Base-by-base conservation (phyloP, 2,888 invertebrate species). In the Meandrusa payeni region DNA sequence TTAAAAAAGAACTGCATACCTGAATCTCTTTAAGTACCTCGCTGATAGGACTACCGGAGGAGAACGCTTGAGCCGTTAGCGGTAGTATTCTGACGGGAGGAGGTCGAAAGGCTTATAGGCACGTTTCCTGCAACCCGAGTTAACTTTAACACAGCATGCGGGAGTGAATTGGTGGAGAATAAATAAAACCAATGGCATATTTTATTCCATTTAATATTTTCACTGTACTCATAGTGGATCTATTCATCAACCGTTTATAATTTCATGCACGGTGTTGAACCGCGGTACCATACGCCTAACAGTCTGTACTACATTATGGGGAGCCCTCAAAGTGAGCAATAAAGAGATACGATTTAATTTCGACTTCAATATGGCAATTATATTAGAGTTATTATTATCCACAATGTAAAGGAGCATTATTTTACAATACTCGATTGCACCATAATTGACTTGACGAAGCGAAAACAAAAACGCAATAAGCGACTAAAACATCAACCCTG, bases 211-310 rank as follows among this genome's bases (percentile, higher is more conserved):
- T 82, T 85, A 85, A 80, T 72, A 72, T 77, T 78, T 76, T 81
- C 79, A 79, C 76, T 80, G 82, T 86, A 86, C 77, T 78, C 83
- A 78, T 86, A 86, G 73, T 76, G 75, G 78, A 72, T 74, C 80
- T 83, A 72, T 66, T 76, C 75, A 78, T 76, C 81, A 82, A 83
- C 76, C 74, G 71, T 79, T 82, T 80, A 80, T 76, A 71, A 75
- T 69, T 72, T 71, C 70, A 78, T 61, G 75, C 72, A 75, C 72
- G 64, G 68, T 68, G 66, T 54, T 72, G 73, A 71, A 69, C 68
- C 74, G 65, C 64, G 62, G 60, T 61, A 60, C 55, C 54, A 62
- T 53, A 56, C 69, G 69, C 68, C 72, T 46, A n/a, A 52, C 43
- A 53, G 59, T 68, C 70, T 57, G 2, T 40, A 37, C 38, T 49